Base-by-base conservation (phyloP, 2,888 invertebrate species). In the Sminthurinus aureus region DNA sequence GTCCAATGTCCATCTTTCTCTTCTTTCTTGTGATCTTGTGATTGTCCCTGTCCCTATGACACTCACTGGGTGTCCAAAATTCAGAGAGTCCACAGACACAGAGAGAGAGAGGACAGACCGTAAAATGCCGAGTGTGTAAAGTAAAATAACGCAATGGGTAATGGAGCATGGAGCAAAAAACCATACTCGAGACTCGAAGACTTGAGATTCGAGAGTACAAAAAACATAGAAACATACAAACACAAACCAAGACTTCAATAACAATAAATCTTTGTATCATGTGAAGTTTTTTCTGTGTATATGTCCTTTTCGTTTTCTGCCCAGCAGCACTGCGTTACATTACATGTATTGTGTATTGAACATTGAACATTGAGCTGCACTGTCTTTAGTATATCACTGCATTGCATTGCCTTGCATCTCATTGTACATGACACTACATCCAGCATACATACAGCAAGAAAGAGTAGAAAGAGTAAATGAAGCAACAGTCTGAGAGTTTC, bases 211-310 rank as follows among this genome's bases (percentile, higher is more conserved):
- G 52, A 52, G 52, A 52, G 58, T 58, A 58, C 13, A 58, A 58
- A 38, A 38, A 38, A 38, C n/a, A n/a, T n/a, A n/a, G n/a, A 38
- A 38, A 38, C 3, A 38, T 38, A 38, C 38, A 38, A 58, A 58
- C 58, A 58, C 58, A 13, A 58, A 58, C 15, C n/a, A 69, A n/a
- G 20, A 22, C 69, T 69, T 69, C 69, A 69, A 69, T 69, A 69
- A 69, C 69, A 69, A 69, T 69, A 69, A 69, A 69, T 69, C 69
- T 69, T 69, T 69, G 20, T n/a, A 69, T 69, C 69, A 69, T 69
- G 64, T n/a, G n/a, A 64, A 64, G 64, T 6, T 38, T 38, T 38
- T 38, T 38, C 38, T 38, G 38, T 38, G 38, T 38, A 38, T 38
- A 38, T 38, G 38, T 38, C 38, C 3, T 38, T 38, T 1, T 38